Evolutionary conservation across 1,140 invertebrate genomes (phyloP), one percentile per base, ranked within the genome.

Genomic region (Hylaeus volcanicus): DNA sequence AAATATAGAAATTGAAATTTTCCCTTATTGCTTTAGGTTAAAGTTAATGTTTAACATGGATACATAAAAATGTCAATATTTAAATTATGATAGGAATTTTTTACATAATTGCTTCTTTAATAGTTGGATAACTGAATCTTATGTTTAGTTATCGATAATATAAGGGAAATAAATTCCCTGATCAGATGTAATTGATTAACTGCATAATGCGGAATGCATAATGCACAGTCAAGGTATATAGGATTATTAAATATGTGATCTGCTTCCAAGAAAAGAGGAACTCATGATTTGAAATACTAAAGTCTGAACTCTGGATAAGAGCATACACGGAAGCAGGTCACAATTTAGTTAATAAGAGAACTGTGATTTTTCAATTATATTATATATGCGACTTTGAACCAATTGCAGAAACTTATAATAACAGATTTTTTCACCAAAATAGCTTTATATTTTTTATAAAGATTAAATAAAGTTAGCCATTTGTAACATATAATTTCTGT

Each of bases 331-430:
- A 26, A 26, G 26, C 26, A 26, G 26, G 26, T 26, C 26, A 26
- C 26, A 26, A 74, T 74, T 56, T 79, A 79, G 53, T 43, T 51
- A 26, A n/a, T 79, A 79, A 74, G 37, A 15, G 64, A 66, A 61
- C 77, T 79, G 77, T 79, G 77, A 79, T 79, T 48, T 64, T 79
- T 74, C 14, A 8, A 79, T 79, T 73, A 56, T 43, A 58, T 74
- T 74, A 58, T 66, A 26, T 45, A 15, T 73, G 53, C n/a, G 41
- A 41, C n/a, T 26, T 61, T 8, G 6, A 51, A n/a, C 14, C 14
- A 51, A 73, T 26, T 53, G 11, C 51, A 74, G 77, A 79, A 79
- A 73, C 77, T 73, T 79, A 0, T 65, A 73, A 64, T 65, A 55
- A 45, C 48, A 65, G 70, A 65, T 41, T 56, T 51, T 73, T 55